These are phyloP conservation scores for Amphipoea oculea DNA, from an alignment of 2,888 invertebrate species.

Conservation along the genomic window DNA sequence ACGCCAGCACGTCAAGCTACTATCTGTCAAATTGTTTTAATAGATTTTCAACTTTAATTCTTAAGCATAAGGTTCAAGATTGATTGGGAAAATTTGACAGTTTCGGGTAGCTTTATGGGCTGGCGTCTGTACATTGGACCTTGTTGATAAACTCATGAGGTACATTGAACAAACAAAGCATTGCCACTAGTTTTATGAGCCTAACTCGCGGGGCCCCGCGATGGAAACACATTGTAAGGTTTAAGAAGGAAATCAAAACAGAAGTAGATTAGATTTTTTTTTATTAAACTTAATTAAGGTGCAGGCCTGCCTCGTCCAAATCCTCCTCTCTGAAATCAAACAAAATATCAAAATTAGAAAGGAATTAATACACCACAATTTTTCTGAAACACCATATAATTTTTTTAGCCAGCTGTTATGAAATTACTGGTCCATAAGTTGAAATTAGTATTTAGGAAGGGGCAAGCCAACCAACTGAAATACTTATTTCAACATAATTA, in stretches of 20 bases:
- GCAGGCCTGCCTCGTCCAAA: conserved; percentile 94
- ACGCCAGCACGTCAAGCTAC: no score
- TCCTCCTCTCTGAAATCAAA: conserved; percentile 93
- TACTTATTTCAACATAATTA: neutral
- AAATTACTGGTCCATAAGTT: neutral
- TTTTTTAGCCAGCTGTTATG: neutral
- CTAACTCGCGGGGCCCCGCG: no score
- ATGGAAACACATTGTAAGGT: neutral
- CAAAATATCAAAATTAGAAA: conserved; percentile 48
- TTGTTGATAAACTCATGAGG: no score
- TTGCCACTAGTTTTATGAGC: no score
- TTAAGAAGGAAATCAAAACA: conserved; percentile 24
- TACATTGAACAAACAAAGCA: no score
- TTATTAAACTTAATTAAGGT: conserved; percentile 88
- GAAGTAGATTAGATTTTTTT: conserved; percentile 67
- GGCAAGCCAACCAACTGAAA: fast-evolving
- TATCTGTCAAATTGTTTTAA: no score
- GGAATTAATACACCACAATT: neutral
- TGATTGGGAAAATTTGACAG: no score
- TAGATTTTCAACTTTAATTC: no score
- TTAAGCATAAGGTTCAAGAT: no score
- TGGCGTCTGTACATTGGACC: no score
- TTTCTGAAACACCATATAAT: neutral
- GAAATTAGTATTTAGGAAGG: neutral
- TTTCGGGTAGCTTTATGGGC: no score